phyloP scores from a whole-genome alignment of 2,888 invertebrate genomes.

The Tenthredo mesomela region DNA sequence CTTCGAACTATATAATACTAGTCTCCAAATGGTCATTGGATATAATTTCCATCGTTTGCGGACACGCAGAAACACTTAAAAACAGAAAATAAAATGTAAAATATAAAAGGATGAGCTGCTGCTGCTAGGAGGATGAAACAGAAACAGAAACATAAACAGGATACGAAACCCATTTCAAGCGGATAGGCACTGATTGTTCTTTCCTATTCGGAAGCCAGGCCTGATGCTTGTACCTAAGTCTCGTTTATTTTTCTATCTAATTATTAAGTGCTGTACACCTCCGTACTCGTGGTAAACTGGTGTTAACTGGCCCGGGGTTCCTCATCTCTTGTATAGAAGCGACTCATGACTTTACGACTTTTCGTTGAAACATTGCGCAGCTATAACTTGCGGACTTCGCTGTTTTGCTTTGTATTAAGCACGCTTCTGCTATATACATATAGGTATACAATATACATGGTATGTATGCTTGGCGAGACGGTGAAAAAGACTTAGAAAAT shows the following conservation, averaged over 20 bases:
- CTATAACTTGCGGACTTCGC: not conserved
- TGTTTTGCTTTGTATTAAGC: slow-evolving; percentile 3
- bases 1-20: slow-evolving; percentile 1
- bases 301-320: slow-evolving; percentile 60
- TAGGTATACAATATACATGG: no score
- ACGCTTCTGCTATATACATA: not conserved
- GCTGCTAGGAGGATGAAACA: not conserved
- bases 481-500: slow-evolving; percentile 29
- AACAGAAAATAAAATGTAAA: not conserved
- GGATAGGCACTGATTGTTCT: not conserved
- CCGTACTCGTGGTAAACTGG: slow-evolving; percentile 51
- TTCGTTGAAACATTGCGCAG: slow-evolving; percentile 36
- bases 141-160: slow-evolving; percentile 20
- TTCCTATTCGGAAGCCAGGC: slow-evolving; percentile 49
- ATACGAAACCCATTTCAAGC: not conserved
- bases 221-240: slow-evolving; percentile 1
- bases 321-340: not conserved
- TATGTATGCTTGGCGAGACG: not conserved
- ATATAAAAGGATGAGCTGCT: not conserved
- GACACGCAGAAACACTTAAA: slow-evolving; percentile 16
- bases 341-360: slow-evolving; percentile 19
- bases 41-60: not conserved
- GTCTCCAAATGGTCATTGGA: slow-evolving; percentile 22
- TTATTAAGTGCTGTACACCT: slow-evolving; percentile 60
- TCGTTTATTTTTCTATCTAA: slow-evolving; percentile 66